Evolutionary conservation across 2,888 invertebrate species (phyloP), one percentile per base, ranked within the genome.

Genomic region (Galeruca laticollis): DNA sequence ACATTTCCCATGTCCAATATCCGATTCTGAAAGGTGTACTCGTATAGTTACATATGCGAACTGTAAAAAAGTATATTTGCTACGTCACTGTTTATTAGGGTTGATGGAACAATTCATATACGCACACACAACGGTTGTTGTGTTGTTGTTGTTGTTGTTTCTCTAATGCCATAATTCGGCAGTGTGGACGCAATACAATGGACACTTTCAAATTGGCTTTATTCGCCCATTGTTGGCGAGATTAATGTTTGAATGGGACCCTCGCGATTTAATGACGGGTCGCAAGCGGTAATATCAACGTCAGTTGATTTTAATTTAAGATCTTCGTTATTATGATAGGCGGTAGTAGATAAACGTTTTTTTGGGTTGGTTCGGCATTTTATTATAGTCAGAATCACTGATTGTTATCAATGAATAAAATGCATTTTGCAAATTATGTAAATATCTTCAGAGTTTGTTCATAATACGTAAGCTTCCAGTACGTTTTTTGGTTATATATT

Each of bases 201-300:
- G 69, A 63, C 70, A 71, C 72, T 66, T 70, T 51, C 69, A 73
- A 77, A 77, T 75, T 75, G 74, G 75, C 74, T 75, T 73, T 70
- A 76, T 73, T 75, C 75, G 71, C 35, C 68, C 62, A 73, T 73
- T 73, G 73, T 73, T 65, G 21, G 33, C 68, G 20, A 49, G 62
- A 69, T 68, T 69, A 65, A 70, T 61, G 71, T 61, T 63, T 67
- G 66, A 72, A 73, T 68, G 51, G 68, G 62, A 63, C 70, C 73
- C 70, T 68, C 65, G 70, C 71, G 67, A 62, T 69, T 69, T 68
- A 70, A 71, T 71, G 69, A 73, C 70, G 69, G 71, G 68, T 65
- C 69, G 71, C 52, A 43, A 59, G 63, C 52, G 57, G 68, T 40
- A 59, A 73, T 69, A 69, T 59, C 54, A 35, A 51, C 59, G 35